phyloP scores from a whole-genome alignment of 2,888 invertebrate species.

The Scaptomyza flava region DNA sequence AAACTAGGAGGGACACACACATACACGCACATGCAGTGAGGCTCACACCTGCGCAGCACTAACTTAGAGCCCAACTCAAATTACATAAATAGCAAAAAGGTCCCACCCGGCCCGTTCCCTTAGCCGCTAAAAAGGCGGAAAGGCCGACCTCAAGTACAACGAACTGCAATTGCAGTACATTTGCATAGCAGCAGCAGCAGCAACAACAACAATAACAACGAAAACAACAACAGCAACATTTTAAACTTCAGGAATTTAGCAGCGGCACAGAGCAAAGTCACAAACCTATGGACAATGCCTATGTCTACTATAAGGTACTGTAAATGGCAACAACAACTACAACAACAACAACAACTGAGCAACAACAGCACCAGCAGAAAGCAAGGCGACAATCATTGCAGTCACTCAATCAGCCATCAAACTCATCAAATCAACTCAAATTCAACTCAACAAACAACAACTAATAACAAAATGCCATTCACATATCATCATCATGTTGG shows the following conservation, averaged over 20 bases:
- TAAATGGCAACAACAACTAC: conserved; percentile 44
- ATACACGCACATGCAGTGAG: conserved; percentile 23
- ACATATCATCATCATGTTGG: conserved; percentile 26
- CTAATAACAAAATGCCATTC: conserved; percentile 35
- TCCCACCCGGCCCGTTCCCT: background rate
- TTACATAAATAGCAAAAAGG: conserved; percentile 72
- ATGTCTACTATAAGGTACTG: conserved; percentile 84
- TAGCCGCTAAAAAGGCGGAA: conserved; percentile 9
- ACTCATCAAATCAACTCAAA: conserved; percentile 32
- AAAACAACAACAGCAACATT: conserved; percentile 49
- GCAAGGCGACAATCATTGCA: conserved; percentile 25
- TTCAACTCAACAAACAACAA: conserved; percentile 36
- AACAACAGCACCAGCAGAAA: conserved; percentile 28
- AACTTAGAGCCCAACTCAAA: conserved; percentile 64
- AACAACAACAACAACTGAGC: conserved; percentile 33
- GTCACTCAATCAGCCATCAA: conserved; percentile 37
- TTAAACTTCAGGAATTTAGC: conserved; percentile 68
- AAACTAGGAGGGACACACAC: conserved; percentile 4
- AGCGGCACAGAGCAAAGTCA: conserved; percentile 61
- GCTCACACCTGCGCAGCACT: conserved; percentile 56
- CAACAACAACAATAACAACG: conserved; percentile 29
- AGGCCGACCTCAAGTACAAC: conserved; percentile 62
- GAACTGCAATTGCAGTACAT: conserved; percentile 67
- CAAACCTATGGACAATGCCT: conserved; percentile 84
- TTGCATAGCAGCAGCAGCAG: conserved; percentile 47